phyloP scores from a whole-genome alignment of 2,797 vertebrate species.

The Poeciliopsis turneri region DNA sequence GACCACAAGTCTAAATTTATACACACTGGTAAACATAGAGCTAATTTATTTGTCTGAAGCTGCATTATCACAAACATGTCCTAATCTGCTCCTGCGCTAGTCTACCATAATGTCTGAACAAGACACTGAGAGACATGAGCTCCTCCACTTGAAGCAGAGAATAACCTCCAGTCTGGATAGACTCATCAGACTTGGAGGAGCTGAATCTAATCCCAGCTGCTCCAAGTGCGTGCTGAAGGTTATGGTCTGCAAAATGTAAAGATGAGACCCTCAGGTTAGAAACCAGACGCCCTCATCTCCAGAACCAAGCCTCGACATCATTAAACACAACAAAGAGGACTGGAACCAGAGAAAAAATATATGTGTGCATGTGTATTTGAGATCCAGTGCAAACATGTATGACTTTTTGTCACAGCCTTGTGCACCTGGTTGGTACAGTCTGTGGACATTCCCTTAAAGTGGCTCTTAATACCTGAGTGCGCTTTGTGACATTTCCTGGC shows the following conservation, averaged over 20 bases:
- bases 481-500: conserved; percentile 72
- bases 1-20: not conserved
- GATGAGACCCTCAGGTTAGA: not conserved
- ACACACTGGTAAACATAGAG: not conserved
- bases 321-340: not conserved
- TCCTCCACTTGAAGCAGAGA: not conserved
- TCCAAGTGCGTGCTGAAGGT: not conserved
- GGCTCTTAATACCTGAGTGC: conserved; percentile 56
- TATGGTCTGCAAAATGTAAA: not conserved
- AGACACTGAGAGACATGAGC: not conserved
- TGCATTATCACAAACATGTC: not conserved
- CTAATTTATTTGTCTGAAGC: not conserved
- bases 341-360: not conserved
- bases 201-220: not conserved
- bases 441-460: conserved; percentile 46
- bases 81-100: not conserved
- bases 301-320: not conserved
- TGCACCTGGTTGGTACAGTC: conserved; percentile 28
- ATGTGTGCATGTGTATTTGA: not conserved
- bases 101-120: not conserved
- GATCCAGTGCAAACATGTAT: not conserved
- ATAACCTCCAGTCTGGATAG: not conserved
- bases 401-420: conserved; percentile 7
- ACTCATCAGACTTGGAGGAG: not conserved
- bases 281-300: not conserved